Evolutionary conservation across 2,888 invertebrate species (phyloP).

Genomic region (Eilema sororculum): DNA sequence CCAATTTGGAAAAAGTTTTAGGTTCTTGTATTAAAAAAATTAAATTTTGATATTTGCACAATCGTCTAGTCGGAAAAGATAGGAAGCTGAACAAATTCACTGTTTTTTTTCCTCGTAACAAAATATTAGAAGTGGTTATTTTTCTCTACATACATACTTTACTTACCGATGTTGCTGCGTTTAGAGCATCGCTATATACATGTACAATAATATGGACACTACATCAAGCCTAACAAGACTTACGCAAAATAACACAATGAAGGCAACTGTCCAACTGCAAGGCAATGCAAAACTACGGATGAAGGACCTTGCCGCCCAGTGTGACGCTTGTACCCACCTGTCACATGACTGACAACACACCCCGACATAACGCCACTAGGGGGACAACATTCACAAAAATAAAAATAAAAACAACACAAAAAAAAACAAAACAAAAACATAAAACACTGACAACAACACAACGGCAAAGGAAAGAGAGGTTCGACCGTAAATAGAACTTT

Average conservation of each 20-base stretch:
- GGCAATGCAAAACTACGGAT: slow-evolving; percentile 76
- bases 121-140: slow-evolving; percentile 47
- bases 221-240: slow-evolving; percentile 83
- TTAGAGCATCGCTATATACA: slow-evolving; percentile 72
- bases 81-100: slow-evolving; percentile 75
- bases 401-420: slow-evolving; percentile 63
- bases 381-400: slow-evolving; percentile 80
- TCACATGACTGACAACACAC: slow-evolving; percentile 74
- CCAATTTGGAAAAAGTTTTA: slow-evolving; percentile 14
- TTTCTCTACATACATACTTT: slow-evolving; percentile 65
- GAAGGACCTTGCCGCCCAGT: slow-evolving; percentile 68
- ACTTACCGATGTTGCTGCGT: slow-evolving; percentile 72
- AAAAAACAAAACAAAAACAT: slow-evolving; percentile 60
- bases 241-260: slow-evolving; percentile 82
- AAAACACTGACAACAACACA: slow-evolving; percentile 81
- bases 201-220: slow-evolving; percentile 70
- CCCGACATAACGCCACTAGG: slow-evolving; percentile 71
- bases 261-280: slow-evolving; percentile 74
- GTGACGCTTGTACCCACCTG: slow-evolving; percentile 80
- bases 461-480: slow-evolving; percentile 78
- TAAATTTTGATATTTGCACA: slow-evolving; percentile 68
- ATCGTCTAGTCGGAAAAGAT: slow-evolving; percentile 68
- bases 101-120: slow-evolving; percentile 48
- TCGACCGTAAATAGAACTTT: slow-evolving; percentile 67
- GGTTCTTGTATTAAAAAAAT: slow-evolving; percentile 7